Percentiles rank a stretch among this genome's conserved stretches.
These are phyloP conservation scores for Scaptomyza graminum DNA, from an alignment of 1,140 invertebrate species.

Conservation along the genomic window DNA sequence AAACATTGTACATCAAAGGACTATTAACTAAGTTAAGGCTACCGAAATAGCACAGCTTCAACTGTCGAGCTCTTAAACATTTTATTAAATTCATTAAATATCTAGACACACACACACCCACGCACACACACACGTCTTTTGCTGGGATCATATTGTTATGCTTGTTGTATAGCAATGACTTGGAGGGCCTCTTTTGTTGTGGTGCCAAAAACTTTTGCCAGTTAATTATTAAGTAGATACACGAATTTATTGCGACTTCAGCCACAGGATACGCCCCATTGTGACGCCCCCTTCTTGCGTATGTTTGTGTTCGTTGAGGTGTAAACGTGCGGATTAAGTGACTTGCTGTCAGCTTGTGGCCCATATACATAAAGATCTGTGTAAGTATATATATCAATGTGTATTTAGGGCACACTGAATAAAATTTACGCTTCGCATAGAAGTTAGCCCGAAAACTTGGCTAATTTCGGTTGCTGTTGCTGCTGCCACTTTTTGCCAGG, in stretches of 20 bases:
- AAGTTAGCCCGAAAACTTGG: constrained; percentile 56
- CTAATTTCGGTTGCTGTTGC: constrained; percentile 56
- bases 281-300: constrained; percentile 12
- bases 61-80: neutral
- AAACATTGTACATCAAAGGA: too few species aligned
- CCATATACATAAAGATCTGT: neutral
- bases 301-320: constrained; percentile 73
- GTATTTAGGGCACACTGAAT: constrained; percentile 15
- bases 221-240: constrained; percentile 82
- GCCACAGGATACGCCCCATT: constrained; percentile 15
- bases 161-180: constrained; percentile 12
- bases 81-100: constrained; percentile 1
- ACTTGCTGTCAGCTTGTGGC: constrained; percentile 58
- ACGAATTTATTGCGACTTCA: constrained; percentile 69
- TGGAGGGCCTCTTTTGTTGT: constrained; percentile 15
- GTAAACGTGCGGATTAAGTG: constrained; percentile 81
- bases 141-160: constrained; percentile 15
- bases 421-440: constrained; percentile 55
- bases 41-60: neutral
- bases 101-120: neutral
- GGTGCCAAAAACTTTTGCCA: constrained; percentile 27
- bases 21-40: neutral
- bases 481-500: constrained; percentile 31
- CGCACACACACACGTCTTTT: neutral
- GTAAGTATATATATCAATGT: constrained; percentile 58